phyloP scores from a whole-genome alignment of 2,888 invertebrate genomes.

The Pachymerium ferrugineum region DNA sequence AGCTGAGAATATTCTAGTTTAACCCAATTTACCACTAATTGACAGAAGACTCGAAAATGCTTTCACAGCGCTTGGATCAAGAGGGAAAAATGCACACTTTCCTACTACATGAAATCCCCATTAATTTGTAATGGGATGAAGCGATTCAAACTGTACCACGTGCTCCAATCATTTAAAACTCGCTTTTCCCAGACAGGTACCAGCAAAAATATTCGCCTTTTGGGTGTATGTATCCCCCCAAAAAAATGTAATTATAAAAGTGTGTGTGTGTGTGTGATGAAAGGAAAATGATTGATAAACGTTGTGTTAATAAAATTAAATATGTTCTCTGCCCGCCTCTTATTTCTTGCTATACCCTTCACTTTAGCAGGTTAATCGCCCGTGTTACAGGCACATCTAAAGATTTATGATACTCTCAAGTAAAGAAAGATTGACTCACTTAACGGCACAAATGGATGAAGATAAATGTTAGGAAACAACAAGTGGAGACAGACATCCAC shows the following conservation, averaged over 20 bases:
- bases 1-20: background rate
- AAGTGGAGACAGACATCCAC: background rate
- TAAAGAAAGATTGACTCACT: background rate
- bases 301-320: background rate
- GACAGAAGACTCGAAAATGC: constrained; percentile 32
- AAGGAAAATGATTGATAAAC: no score
- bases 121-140: constrained; percentile 31
- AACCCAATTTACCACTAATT: constrained; percentile 30
- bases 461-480: background rate
- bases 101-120: constrained; percentile 29
- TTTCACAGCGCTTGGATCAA: constrained; percentile 25
- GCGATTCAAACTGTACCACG: constrained; percentile 3
- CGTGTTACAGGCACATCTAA: background rate
- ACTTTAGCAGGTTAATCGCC: background rate
- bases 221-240: no score
- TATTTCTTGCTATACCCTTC: background rate
- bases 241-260: no score
- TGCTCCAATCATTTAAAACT: constrained; percentile 3
- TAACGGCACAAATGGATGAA: background rate
- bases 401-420: background rate
- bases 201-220: background rate
- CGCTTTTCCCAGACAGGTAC: background rate
- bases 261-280: no score
- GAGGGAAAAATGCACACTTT: constrained; percentile 13
- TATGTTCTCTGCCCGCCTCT: background rate